Percentiles rank a stretch among this genome's conserved stretches.
phyloP scores from a whole-genome alignment of 2,888 invertebrate species.

The Acleris sparsana region DNA sequence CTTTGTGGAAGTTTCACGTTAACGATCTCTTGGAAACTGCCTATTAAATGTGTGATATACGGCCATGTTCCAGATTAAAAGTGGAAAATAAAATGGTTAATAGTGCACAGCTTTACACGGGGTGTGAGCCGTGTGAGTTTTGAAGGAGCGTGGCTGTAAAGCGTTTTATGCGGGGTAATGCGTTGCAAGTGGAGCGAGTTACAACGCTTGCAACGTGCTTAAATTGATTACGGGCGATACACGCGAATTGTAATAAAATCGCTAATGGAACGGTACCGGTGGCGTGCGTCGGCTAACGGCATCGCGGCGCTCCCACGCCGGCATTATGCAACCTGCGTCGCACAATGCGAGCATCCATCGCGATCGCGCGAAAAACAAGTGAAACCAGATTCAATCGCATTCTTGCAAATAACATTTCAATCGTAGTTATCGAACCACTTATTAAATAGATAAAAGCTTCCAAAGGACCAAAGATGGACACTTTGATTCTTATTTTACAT shows the following conservation, averaged over 20 bases:
- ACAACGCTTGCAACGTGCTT: slow-evolving; percentile 62
- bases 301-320: slow-evolving; percentile 73
- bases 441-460: too few relatives aligned
- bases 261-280: slow-evolving; percentile 79
- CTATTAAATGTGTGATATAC: slow-evolving; percentile 58
- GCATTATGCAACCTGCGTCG: slow-evolving; percentile 75
- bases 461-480: too few relatives aligned
- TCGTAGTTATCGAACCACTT: too few relatives aligned
- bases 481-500: too few relatives aligned
- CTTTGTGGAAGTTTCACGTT: slow-evolving; percentile 4
- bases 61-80: slow-evolving; percentile 54
- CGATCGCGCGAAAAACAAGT: slow-evolving; percentile 67
- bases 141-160: slow-evolving; percentile 58
- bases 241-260: slow-evolving; percentile 82
- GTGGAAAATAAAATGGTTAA: slow-evolving; percentile 54
- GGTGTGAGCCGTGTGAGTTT: slow-evolving; percentile 61
- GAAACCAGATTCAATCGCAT: slow-evolving; percentile 52
- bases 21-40: slow-evolving; percentile 9
- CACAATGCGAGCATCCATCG: slow-evolving; percentile 67
- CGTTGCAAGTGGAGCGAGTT: slow-evolving; percentile 69
- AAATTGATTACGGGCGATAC: slow-evolving; percentile 79
- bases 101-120: slow-evolving; percentile 54
- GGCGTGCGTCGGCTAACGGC: slow-evolving; percentile 81
- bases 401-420: slow-evolving; percentile 14
- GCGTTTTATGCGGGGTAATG: slow-evolving; percentile 67